Percentiles rank a stretch among this genome's conserved stretches.
Evolutionary conservation across 2,888 invertebrate species (phyloP).

Genomic region (Anodontia alba): DNA sequence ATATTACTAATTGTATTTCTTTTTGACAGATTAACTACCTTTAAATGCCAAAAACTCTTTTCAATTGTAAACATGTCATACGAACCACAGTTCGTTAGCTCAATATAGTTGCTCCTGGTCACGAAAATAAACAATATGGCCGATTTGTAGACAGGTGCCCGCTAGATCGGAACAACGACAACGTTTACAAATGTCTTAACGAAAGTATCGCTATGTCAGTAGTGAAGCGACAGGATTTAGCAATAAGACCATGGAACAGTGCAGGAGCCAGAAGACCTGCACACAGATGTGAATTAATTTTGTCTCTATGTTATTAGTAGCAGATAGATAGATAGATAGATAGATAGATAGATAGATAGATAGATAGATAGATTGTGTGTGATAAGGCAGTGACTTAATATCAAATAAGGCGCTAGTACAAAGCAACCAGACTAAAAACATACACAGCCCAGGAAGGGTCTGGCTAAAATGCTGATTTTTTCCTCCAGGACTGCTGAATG

Average conservation of each 20-base stretch:
- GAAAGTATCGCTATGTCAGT: constrained; percentile 60
- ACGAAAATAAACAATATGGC: constrained; percentile 72
- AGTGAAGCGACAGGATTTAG: constrained; percentile 47
- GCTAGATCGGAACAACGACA: neutral
- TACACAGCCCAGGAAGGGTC: too few relatives aligned
- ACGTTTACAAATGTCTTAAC: neutral
- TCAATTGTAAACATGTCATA: too few relatives aligned
- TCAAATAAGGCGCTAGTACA: too few relatives aligned
- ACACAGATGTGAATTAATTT: constrained; percentile 56
- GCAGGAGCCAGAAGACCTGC: constrained; percentile 60
- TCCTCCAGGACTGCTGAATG: too few relatives aligned
- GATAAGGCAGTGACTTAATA: too few relatives aligned
- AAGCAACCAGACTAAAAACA: too few relatives aligned
- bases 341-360: constrained; percentile 5
- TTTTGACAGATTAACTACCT: too few relatives aligned
- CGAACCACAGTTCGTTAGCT: neutral
- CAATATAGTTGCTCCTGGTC: constrained; percentile 44
- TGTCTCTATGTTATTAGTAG: too few relatives aligned
- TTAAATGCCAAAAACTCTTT: too few relatives aligned
- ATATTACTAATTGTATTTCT: too few relatives aligned
- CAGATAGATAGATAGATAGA: neutral
- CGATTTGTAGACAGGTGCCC: constrained; percentile 45
- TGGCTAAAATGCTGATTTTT: too few relatives aligned
- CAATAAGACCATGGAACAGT: constrained; percentile 61
- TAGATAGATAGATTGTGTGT: constrained; percentile 2